Percentiles rank a stretch among this genome's conserved stretches.
Conservation (phyloP, 2,113 vertebrate genomes). For the Gorsachius goisagi region DNA sequence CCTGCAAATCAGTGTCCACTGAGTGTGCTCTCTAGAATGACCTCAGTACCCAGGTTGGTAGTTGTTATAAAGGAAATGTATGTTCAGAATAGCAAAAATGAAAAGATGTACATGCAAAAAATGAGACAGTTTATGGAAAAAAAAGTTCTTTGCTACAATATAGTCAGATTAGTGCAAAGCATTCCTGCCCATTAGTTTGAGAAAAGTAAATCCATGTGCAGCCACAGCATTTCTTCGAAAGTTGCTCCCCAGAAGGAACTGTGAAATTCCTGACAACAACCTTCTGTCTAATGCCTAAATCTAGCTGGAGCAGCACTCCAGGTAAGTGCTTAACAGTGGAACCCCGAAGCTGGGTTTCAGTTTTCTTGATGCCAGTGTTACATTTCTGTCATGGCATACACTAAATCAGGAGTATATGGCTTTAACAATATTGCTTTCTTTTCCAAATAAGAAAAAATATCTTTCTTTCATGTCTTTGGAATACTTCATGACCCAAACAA, state of each 20-base stretch:
- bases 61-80: neutral
- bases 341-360: neutral
- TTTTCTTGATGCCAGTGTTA: neutral
- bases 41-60: neutral
- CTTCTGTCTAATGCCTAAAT: neutral
- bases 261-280: neutral
- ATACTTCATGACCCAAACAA: neutral
- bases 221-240: neutral
- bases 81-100: neutral
- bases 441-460: neutral
- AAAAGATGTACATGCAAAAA: neutral
- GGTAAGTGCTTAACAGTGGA: neutral
- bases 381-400: neutral
- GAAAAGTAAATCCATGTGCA: neutral
- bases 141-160: neutral
- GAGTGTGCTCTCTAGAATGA: neutral
- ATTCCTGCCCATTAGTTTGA: neutral
- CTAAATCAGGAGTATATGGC: neutral
- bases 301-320: neutral
- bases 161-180: neutral
- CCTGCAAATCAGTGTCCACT: neutral
- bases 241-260: neutral
- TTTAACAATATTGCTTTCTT: neutral
- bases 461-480: neutral
- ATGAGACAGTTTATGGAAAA: neutral